These are phyloP conservation scores for Pterocles orientalis DNA, from an alignment of 2,113 vertebrate species.

Conservation along the genomic window DNA sequence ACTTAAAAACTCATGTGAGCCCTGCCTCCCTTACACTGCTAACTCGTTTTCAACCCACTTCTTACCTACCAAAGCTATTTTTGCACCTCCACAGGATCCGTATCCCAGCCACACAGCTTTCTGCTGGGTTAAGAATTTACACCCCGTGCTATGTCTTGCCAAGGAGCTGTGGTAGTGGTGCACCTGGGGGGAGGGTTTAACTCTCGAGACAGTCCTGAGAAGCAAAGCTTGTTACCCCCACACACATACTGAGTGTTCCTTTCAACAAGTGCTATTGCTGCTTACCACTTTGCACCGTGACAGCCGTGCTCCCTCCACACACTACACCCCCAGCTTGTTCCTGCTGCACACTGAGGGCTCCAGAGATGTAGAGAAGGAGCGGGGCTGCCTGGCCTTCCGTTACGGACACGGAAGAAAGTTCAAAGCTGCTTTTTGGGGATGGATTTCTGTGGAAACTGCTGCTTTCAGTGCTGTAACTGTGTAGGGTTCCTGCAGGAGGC, in stretches of 20 bases:
- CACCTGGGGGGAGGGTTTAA: neutral
- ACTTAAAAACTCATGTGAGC: neutral
- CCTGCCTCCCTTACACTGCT: neutral
- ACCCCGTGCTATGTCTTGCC: neutral
- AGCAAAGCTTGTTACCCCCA: neutral
- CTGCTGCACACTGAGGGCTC: neutral
- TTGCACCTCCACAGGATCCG: neutral
- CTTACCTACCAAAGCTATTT: neutral
- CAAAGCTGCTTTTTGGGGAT: neutral
- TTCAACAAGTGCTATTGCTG: neutral
- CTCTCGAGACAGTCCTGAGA: neutral
- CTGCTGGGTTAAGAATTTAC: neutral
- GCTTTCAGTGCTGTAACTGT: neutral
- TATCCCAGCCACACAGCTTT: neutral
- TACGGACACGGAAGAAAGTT: rapidly evolving
- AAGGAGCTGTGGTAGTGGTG: neutral
- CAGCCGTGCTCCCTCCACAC: rapidly evolving
- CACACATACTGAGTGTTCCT: rapidly evolving
- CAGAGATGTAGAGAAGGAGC: rapidly evolving
- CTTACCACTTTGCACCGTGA: rapidly evolving
- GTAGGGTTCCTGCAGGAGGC: neutral
- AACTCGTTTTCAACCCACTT: neutral
- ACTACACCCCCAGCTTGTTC: neutral
- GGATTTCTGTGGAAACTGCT: neutral
- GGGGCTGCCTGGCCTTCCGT: neutral